phyloP scores from a whole-genome alignment of 1,140 invertebrate genomes.

The Linepithema humile region DNA sequence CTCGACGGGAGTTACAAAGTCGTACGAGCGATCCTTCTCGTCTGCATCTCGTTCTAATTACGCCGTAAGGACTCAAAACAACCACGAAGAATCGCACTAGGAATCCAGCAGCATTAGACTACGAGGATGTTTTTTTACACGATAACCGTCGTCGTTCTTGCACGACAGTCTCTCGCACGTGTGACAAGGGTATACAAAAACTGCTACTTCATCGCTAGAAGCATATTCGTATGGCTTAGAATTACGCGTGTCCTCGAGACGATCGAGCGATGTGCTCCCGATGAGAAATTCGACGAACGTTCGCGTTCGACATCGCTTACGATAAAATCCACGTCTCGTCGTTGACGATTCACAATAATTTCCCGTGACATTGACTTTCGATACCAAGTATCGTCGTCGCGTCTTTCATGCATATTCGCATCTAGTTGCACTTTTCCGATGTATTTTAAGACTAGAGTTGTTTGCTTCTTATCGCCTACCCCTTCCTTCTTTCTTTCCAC shows the following conservation, averaged over 20 bases:
- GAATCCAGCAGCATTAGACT: constrained; percentile 2
- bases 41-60: neutral
- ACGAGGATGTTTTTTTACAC: neutral
- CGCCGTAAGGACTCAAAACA: constrained; percentile 6
- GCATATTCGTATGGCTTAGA: neutral
- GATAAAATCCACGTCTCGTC: neutral
- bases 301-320: neutral
- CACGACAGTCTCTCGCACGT: neutral
- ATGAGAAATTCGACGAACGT: neutral
- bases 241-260: neutral
- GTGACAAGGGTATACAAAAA: neutral
- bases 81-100: constrained; percentile 21
- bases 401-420: neutral
- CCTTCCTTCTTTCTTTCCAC: neutral
- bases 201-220: neutral
- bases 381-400: constrained; percentile 7
- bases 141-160: neutral
- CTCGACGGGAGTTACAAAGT: constrained; percentile 23
- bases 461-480: neutral
- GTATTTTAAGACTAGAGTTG: neutral
- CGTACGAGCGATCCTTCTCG: neutral
- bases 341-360: neutral
- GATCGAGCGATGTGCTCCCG: neutral
- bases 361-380: neutral
- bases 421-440: neutral